Percentiles rank a stretch among this genome's conserved stretches.
phyloP scores from a whole-genome alignment of 92 coral and sea anemone species.

The Bergia puertoricense region DNA sequence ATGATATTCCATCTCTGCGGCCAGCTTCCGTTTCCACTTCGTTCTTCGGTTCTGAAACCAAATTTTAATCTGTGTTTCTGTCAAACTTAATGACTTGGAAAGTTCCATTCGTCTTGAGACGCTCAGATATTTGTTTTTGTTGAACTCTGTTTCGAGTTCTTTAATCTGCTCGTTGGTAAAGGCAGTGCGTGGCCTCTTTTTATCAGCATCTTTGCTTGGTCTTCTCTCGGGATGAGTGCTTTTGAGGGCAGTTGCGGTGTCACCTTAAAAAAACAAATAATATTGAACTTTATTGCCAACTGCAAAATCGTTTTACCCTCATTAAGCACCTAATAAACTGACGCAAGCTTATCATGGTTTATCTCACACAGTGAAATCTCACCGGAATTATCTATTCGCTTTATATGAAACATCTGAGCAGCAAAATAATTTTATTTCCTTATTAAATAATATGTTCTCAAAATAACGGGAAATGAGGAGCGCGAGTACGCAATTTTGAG shows the following conservation, averaged over 20 bases:
- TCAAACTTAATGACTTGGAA: conserved; percentile 81
- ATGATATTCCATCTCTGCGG: conserved; percentile 92
- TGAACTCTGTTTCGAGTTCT: conserved; percentile 89
- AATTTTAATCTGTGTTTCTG: conserved; percentile 97
- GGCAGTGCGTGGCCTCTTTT: conserved; percentile 94
- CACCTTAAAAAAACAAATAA: conserved; percentile 27
- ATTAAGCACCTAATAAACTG: conserved; percentile 23
- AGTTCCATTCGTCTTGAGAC: conserved; percentile 95
- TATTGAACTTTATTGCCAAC: conserved; percentile 2
- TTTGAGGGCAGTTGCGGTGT: background rate
- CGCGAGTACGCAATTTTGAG: background rate
- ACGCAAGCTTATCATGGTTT: conserved; percentile 1
- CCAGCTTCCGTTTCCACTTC: conserved; percentile 95
- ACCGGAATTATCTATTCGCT: background rate
- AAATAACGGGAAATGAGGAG: conserved; percentile 34
- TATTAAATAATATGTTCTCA: background rate
- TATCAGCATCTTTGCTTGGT: conserved; percentile 38
- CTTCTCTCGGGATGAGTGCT: conserved; percentile 27
- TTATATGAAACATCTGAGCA: background rate
- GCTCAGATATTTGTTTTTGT: conserved; percentile 90
- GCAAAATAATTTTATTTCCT: conserved; percentile 4
- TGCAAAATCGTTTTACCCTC: background rate
- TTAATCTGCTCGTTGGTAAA: conserved; percentile 97
- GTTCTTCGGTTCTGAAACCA: conserved; percentile 99
- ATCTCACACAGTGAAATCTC: background rate